These are phyloP conservation scores for Tiliacea aurago DNA, from an alignment of 2,888 invertebrate species.

Conservation along the genomic window DNA sequence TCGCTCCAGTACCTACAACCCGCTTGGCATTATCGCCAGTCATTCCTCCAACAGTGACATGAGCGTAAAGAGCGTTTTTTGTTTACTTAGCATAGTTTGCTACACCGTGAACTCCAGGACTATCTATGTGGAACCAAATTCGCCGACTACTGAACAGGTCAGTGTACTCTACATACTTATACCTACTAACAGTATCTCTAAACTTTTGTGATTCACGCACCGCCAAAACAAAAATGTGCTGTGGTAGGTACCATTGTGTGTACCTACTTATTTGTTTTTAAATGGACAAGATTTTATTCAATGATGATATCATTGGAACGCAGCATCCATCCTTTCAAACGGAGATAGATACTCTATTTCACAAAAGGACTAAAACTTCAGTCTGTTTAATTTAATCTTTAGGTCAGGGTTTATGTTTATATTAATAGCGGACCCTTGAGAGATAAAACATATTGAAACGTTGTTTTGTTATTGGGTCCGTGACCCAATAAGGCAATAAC, in stretches of 20 bases:
- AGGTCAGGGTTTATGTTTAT: not conserved
- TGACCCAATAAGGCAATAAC: not conserved
- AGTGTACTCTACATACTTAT: conserved; percentile 61
- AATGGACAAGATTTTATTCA: conserved; percentile 1
- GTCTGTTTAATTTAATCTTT: no score
- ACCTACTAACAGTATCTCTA: not conserved
- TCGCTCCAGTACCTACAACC: conserved; percentile 63
- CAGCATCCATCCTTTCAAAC: no score
- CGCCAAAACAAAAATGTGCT: conserved; percentile 32
- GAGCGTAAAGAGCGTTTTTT: conserved; percentile 64
- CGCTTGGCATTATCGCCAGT: conserved; percentile 62
- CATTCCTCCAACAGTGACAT: conserved; percentile 71
- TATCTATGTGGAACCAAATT: conserved; percentile 78
- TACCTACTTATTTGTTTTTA: conserved; percentile 17
- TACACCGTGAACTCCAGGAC: conserved; percentile 72
- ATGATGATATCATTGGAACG: not conserved
- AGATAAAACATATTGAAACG: not conserved
- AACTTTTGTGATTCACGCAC: not conserved
- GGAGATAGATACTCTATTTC: no score
- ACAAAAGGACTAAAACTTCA: no score
- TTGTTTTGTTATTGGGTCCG: no score
- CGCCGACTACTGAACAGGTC: conserved; percentile 80
- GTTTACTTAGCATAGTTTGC: conserved; percentile 64
- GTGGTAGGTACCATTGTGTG: conserved; percentile 14
- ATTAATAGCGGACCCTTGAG: not conserved